Percentiles rank a stretch among this genome's conserved stretches.
Conservation (phyloP, 1,140 invertebrate species). For the Tetragonula clypearis region DNA sequence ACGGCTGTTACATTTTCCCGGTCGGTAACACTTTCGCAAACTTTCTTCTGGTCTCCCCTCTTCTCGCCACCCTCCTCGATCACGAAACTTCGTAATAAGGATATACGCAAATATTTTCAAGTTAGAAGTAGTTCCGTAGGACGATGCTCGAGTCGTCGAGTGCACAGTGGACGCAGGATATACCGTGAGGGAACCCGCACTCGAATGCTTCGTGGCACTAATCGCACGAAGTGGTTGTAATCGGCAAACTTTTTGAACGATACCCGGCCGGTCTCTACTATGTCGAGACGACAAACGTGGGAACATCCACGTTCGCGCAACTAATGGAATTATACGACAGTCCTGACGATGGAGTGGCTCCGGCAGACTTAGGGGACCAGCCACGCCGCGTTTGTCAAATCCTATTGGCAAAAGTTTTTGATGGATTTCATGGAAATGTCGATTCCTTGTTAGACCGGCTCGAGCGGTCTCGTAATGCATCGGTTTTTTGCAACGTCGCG, state of each 20-base stretch:
- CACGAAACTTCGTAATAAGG: conserved; percentile 48
- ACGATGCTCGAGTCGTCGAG: conserved; percentile 1
- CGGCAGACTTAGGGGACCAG: conserved; percentile 52
- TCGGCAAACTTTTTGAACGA: conserved; percentile 67
- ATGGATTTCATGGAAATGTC: conserved; percentile 50
- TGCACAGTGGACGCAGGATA: not conserved
- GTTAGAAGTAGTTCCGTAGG: conserved; percentile 18
- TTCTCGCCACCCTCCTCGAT: conserved; percentile 12
- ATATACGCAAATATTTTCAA: conserved; percentile 51
- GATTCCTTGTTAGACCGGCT: conserved; percentile 21
- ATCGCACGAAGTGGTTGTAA: conserved; percentile 65
- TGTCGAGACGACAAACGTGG: conserved; percentile 62
- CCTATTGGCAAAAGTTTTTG: conserved; percentile 55
- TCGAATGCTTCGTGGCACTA: conserved; percentile 57
- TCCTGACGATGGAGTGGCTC: conserved; percentile 39
- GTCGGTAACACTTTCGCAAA: not conserved
- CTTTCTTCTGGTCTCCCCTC: not conserved
- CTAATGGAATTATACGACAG: conserved; percentile 76
- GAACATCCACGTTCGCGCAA: conserved; percentile 59
- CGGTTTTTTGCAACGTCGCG: not conserved
- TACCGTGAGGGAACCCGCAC: not conserved
- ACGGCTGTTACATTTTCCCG: not conserved
- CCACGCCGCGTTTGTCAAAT: conserved; percentile 45
- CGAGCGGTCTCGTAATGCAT: conserved; percentile 12
- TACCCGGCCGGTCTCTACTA: conserved; percentile 30